Conservation (phyloP, 2,888 invertebrate genomes). For the Xylocampa areola region DNA sequence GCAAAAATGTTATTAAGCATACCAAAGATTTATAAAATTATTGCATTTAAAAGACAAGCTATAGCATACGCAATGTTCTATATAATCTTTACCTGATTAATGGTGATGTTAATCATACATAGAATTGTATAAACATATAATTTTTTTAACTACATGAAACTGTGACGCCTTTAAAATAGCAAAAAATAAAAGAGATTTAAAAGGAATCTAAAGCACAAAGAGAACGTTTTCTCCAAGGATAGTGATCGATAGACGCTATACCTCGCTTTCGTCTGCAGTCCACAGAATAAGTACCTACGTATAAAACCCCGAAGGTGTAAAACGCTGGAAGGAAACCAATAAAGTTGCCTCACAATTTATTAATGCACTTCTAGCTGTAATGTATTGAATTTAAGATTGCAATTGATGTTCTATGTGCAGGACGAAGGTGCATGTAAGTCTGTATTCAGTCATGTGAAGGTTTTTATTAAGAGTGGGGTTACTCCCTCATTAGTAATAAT, state of each 20-base stretch:
- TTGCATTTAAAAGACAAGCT: too few relatives aligned
- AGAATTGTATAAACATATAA: too few relatives aligned
- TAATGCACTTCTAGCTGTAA: slow-evolving; percentile 39
- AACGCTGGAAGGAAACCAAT: slow-evolving; percentile 37
- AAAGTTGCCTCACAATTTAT: slow-evolving; percentile 46
- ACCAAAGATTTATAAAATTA: too few relatives aligned
- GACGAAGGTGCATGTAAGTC: slow-evolving; percentile 4
- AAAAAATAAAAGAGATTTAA: too few relatives aligned
- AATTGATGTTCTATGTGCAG: slow-evolving; percentile 12
- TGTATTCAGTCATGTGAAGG: not conserved
- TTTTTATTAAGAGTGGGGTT: not conserved
- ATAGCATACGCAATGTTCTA: too few relatives aligned
- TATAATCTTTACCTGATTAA: too few relatives aligned
- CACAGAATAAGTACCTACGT: slow-evolving; percentile 22
- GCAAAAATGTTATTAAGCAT: too few relatives aligned
- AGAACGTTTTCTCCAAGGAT: slow-evolving; percentile 42
- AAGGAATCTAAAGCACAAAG: slow-evolving; percentile 17
- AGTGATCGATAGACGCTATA: slow-evolving; percentile 42
- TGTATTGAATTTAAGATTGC: slow-evolving; percentile 39
- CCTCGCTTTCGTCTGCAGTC: slow-evolving; percentile 33
- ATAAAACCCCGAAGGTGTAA: slow-evolving; percentile 41
- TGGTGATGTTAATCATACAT: too few relatives aligned
- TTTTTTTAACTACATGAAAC: too few relatives aligned
- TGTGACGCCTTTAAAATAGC: too few relatives aligned
- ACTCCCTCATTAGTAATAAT: too few relatives aligned